Percentiles rank a stretch among this genome's conserved stretches.
phyloP scores from a whole-genome alignment of 2,888 invertebrate species.

The Ophonus ardosiacus region DNA sequence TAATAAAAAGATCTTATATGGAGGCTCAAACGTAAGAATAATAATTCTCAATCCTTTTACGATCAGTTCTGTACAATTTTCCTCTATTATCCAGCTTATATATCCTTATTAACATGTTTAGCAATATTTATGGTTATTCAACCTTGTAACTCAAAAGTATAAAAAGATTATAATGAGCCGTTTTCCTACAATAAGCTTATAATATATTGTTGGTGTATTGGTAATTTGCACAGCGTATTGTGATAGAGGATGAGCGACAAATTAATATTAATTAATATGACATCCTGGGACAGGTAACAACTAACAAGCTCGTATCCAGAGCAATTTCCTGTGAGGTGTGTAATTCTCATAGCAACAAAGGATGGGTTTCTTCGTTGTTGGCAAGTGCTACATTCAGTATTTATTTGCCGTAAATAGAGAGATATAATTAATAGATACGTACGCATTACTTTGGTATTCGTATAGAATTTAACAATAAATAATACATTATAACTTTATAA shows the following conservation, averaged over 20 bases:
- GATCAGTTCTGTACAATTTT: background rate
- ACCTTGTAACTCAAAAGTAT: conserved; percentile 4
- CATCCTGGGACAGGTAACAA: conserved; percentile 33
- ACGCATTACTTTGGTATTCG: too few relatives aligned
- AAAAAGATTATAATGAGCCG: conserved; percentile 1
- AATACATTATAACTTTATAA: too few relatives aligned
- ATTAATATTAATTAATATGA: conserved; percentile 52
- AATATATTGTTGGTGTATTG: background rate
- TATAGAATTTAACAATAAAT: too few relatives aligned
- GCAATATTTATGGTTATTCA: background rate
- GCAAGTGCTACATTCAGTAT: background rate
- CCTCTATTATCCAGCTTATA: background rate
- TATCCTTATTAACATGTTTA: background rate
- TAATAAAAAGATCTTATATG: background rate
- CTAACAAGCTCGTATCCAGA: conserved; percentile 8
- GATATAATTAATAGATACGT: too few relatives aligned
- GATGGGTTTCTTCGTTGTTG: background rate
- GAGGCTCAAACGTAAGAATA: background rate
- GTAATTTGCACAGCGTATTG: background rate
- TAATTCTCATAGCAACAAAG: background rate
- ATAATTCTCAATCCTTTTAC: background rate
- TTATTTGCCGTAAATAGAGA: too few relatives aligned
- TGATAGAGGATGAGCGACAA: conserved; percentile 45
- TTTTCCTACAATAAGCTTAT: background rate
- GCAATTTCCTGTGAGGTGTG: conserved; percentile 49